A percentile compares a stretch with the other conserved stretches of the same genome.
Conservation (phyloP, 2,113 vertebrate genomes). For the Nesogale talazaci region DNA sequence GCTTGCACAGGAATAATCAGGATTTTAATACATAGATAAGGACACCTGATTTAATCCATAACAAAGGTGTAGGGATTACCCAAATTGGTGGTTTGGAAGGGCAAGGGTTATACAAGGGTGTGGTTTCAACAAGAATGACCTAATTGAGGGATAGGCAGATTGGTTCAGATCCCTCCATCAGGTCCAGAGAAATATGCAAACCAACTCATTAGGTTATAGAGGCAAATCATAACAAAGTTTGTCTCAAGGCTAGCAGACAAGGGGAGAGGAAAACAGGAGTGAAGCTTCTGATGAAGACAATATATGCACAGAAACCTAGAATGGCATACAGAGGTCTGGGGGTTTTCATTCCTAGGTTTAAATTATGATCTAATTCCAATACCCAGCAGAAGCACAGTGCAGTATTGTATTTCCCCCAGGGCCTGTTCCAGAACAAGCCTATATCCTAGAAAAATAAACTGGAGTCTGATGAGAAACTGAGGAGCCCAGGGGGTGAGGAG, state of each 20-base stretch:
- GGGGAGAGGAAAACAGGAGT: neutral
- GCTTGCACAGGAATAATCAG: neutral
- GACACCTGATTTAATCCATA: neutral
- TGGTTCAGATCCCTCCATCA: neutral
- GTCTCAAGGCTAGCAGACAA: fast-evolving
- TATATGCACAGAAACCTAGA: neutral
- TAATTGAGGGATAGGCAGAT: neutral
- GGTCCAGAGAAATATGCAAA: neutral
- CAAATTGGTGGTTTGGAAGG: neutral
- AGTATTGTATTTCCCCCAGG: neutral
- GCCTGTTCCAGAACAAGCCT: neutral
- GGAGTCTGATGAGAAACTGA: neutral
- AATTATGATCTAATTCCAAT: neutral
- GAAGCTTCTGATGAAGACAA: neutral
- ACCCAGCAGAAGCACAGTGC: neutral
- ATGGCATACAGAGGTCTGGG: neutral
- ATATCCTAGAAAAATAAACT: neutral
- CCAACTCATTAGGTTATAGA: neutral
- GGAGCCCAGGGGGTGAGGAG: neutral
- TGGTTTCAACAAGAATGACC: too few relatives aligned
- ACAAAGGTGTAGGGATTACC: neutral
- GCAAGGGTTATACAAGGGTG: too few relatives aligned
- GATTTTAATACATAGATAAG: neutral
- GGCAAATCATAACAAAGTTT: neutral
- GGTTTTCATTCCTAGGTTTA: neutral